phyloP scores from a whole-genome alignment of 2,797 vertebrate species.

The Sebastes miniatus region DNA sequence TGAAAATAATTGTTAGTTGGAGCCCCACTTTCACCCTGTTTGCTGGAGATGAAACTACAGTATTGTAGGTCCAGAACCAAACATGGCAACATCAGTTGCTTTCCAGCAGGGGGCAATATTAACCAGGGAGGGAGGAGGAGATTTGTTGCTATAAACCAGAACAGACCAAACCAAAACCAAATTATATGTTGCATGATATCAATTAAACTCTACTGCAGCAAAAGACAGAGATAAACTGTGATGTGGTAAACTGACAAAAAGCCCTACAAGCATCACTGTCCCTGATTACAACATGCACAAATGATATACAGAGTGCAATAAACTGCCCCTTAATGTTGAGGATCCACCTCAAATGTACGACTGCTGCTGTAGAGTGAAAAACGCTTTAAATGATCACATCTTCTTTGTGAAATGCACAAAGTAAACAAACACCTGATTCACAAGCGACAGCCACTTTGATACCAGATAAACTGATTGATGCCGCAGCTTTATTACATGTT shows the following conservation, averaged over 20 bases:
- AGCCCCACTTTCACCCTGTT: not conserved
- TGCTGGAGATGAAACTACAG: not conserved
- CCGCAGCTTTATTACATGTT: conserved; percentile 27
- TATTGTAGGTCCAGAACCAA: not conserved
- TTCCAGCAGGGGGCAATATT: conserved; percentile 74
- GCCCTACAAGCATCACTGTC: not conserved
- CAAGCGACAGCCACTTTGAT: conserved; percentile 23
- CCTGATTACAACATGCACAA: not conserved
- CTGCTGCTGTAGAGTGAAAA: not conserved
- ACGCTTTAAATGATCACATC: conserved; percentile 1
- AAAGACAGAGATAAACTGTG: not conserved
- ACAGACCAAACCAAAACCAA: not conserved
- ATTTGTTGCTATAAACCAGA: conserved; percentile 26
- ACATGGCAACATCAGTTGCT: not conserved
- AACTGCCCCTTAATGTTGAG: conserved; percentile 1
- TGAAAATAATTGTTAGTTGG: not conserved
- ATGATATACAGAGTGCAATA: not conserved
- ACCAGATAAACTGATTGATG: conserved; percentile 14
- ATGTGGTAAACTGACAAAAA: not conserved
- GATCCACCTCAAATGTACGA: not conserved
- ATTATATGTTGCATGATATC: not conserved
- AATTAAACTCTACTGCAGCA: not conserved
- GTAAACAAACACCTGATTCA: conserved; percentile 33
- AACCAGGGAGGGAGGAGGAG: conserved; percentile 34
- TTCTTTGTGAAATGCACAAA: conserved; percentile 7